phyloP scores from a whole-genome alignment of 92 coral and sea anemone genomes.

The Porites rus region DNA sequence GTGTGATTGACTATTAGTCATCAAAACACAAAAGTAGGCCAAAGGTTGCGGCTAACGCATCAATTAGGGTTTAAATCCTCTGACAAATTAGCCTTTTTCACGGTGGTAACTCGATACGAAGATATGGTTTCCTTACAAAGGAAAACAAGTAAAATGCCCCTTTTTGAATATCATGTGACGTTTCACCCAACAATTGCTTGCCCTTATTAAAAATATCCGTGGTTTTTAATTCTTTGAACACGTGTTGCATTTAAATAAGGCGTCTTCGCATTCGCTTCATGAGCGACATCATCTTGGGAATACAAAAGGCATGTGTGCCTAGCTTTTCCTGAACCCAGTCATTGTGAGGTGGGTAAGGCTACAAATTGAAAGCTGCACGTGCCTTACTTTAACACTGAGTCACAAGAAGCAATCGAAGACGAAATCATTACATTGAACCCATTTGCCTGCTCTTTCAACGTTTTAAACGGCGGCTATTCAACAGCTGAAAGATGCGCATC shows the following conservation, averaged over 20 bases:
- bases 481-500: constrained; percentile 43
- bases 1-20: constrained; percentile 53
- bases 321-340: neutral
- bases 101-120: constrained; percentile 48
- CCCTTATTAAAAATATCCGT: neutral
- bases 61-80: constrained; percentile 58
- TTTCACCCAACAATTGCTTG: constrained; percentile 33
- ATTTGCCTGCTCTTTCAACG: constrained; percentile 41
- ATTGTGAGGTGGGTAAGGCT: neutral
- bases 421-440: constrained; percentile 27
- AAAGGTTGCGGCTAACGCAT: constrained; percentile 59
- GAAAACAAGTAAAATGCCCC: constrained; percentile 48
- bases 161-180: constrained; percentile 44
- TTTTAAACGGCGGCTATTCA: constrained; percentile 37
- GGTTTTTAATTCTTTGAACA: constrained; percentile 44
- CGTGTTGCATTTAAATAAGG: constrained; percentile 35
- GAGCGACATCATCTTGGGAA: constrained; percentile 1
- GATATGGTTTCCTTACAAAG: constrained; percentile 38
- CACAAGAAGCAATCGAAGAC: constrained; percentile 34
- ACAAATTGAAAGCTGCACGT: constrained; percentile 26
- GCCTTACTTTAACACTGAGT: neutral
- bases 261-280: neutral
- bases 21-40: constrained; percentile 43
- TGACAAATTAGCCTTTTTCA: constrained; percentile 58
- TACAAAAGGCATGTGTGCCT: constrained; percentile 13